Evolutionary conservation across 2,113 vertebrate genomes (phyloP).

Genomic region (Dryoscopus gambensis): DNA sequence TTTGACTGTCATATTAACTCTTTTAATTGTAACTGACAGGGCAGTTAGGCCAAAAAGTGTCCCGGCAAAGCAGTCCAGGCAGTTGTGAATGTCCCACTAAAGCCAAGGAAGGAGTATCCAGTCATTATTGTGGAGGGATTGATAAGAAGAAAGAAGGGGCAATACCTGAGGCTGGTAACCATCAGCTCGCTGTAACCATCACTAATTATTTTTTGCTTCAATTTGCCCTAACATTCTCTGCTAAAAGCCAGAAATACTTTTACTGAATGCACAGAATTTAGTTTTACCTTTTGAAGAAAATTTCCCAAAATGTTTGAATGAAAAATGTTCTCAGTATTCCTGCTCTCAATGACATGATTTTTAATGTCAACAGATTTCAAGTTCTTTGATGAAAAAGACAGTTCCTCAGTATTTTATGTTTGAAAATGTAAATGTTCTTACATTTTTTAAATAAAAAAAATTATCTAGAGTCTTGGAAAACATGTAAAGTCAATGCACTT

Average conservation of each 20-base stretch:
- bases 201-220: not conserved
- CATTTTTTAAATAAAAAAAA: not conserved
- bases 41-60: slow-evolving; percentile 44
- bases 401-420: not conserved
- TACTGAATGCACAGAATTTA: not conserved
- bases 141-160: not conserved
- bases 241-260: not conserved
- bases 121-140: not conserved
- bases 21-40: slow-evolving; percentile 67
- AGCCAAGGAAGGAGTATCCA: not conserved
- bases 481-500: not conserved
- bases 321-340: not conserved
- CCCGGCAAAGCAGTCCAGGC: not conserved
- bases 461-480: not conserved
- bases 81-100: not conserved
- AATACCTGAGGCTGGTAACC: not conserved
- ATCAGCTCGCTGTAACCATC: not conserved
- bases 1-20: slow-evolving; percentile 65
- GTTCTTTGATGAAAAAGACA: not conserved
- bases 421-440: not conserved
- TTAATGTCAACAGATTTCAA: not conserved
- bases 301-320: not conserved
- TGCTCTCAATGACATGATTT: not conserved
- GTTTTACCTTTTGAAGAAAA: not conserved
- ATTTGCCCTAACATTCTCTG: not conserved